These are phyloP conservation scores for Talpa occidentalis DNA, from an alignment of 2,113 vertebrate genomes.

Conservation along the genomic window DNA sequence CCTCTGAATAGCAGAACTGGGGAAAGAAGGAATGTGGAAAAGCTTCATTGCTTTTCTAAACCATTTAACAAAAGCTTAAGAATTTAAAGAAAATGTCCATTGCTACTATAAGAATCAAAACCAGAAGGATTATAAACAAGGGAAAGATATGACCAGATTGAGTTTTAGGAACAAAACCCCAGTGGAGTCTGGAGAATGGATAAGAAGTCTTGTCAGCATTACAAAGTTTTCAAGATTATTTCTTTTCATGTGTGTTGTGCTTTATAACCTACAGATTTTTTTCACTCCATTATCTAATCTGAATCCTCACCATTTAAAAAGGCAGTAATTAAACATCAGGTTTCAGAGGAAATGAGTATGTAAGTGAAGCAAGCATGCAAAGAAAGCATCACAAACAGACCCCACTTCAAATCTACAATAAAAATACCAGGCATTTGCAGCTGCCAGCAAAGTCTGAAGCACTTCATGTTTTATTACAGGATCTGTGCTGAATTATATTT, in stretches of 20 bases:
- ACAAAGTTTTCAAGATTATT: background rate
- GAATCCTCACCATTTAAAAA: slow-evolving; percentile 44
- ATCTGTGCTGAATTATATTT: background rate
- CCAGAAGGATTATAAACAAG: background rate
- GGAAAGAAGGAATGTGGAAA: background rate
- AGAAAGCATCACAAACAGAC: background rate
- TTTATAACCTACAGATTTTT: background rate
- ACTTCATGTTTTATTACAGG: background rate
- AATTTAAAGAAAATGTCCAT: background rate
- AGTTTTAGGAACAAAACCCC: background rate
- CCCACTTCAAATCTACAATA: slow-evolving; percentile 41
- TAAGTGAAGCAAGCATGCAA: background rate
- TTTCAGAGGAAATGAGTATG: slow-evolving; percentile 21
- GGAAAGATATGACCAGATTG: background rate
- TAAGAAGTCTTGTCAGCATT: background rate
- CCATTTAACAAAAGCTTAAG: background rate
- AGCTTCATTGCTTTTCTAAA: background rate
- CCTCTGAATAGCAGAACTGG: background rate
- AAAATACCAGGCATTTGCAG: background rate
- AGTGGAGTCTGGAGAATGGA: background rate
- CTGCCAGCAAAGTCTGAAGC: background rate
- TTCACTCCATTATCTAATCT: background rate
- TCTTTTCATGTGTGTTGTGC: background rate
- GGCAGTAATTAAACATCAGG: background rate
- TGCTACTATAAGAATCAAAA: background rate